Conservation (phyloP, 2,113 vertebrate species). For the Pelusios castaneus region DNA sequence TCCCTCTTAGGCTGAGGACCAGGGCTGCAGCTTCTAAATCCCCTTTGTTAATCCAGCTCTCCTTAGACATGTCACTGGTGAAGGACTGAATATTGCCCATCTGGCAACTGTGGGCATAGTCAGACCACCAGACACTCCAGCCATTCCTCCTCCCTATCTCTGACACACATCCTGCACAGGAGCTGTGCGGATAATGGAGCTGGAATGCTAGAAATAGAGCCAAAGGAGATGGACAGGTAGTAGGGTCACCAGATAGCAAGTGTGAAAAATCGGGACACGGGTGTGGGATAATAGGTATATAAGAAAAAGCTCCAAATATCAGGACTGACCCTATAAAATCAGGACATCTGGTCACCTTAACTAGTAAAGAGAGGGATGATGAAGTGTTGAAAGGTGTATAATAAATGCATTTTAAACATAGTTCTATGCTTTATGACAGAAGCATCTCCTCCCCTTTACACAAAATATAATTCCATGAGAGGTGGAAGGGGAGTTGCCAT, state of each 20-base stretch:
- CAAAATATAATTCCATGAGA: background rate
- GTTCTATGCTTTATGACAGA: background rate
- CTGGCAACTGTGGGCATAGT: background rate
- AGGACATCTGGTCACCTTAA: no score
- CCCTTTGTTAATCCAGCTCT: no score
- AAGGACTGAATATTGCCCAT: background rate
- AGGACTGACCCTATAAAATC: background rate
- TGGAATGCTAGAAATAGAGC: fast-evolving
- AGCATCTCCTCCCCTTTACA: background rate
- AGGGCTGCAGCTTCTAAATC: no score
- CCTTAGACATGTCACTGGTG: fast-evolving
- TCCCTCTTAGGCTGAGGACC: no score
- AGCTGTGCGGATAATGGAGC: background rate
- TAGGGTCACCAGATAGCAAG: no score
- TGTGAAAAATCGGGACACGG: no score
- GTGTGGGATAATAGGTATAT: no score
- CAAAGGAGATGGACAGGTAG: fast-evolving
- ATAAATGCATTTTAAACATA: background rate
- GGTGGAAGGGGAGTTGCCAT: background rate
- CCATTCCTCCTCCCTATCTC: background rate
- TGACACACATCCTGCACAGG: background rate
- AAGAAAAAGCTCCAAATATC: no score
- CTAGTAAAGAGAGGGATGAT: background rate
- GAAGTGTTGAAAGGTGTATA: background rate
- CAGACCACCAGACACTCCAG: background rate